phyloP scores from a whole-genome alignment of 2,888 invertebrate species.

The Agriotes lineatus region DNA sequence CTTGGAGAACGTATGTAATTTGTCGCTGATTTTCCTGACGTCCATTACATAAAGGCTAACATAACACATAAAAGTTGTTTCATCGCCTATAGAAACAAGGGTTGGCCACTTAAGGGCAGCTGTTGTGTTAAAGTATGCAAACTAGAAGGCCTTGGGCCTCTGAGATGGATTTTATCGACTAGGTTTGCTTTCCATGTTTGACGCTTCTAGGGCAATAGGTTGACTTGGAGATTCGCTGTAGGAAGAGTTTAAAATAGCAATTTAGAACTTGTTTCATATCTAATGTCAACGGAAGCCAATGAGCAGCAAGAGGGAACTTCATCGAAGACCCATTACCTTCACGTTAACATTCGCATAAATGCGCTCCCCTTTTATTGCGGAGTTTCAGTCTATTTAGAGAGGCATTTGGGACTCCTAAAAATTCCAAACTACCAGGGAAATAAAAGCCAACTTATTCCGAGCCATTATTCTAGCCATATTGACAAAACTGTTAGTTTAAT shows the following conservation, averaged over 20 bases:
- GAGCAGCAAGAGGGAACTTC: no score
- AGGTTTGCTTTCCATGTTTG: no score
- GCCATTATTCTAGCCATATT: not conserved
- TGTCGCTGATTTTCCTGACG: no score
- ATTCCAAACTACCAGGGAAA: conserved; percentile 1
- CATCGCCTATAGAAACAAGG: not conserved
- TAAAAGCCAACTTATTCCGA: not conserved
- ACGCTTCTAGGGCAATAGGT: no score
- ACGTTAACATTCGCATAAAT: no score
- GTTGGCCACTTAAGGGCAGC: not conserved
- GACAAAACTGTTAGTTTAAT: conserved; percentile 3
- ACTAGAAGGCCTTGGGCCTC: not conserved
- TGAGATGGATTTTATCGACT: not conserved
- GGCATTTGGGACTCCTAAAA: conserved; percentile 3
- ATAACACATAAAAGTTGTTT: not conserved
- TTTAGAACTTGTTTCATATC: no score
- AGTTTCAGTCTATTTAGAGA: not conserved
- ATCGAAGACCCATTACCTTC: not conserved
- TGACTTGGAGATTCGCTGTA: no score
- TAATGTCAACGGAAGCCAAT: no score
- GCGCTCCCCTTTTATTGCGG: not conserved
- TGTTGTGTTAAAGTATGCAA: conserved; percentile 2
- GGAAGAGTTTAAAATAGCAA: no score
- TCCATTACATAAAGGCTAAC: no score
- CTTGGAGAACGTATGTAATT: no score